A percentile compares a stretch with the other conserved stretches of the same genome.
These are phyloP conservation scores for Cercocebus atys DNA, from an alignment of 2,113 vertebrate genomes.

Conservation along the genomic window DNA sequence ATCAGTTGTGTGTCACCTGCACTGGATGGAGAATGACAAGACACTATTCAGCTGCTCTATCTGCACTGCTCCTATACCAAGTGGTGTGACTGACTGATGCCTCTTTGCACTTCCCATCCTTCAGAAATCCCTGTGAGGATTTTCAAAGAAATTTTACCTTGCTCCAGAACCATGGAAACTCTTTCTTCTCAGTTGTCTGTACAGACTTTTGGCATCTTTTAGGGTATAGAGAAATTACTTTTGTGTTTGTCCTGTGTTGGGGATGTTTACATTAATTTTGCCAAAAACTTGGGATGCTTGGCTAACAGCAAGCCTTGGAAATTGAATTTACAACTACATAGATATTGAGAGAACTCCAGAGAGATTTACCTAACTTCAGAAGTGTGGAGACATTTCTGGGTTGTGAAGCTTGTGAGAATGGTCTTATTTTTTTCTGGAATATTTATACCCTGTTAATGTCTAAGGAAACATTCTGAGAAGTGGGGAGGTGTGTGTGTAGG, in stretches of 20 bases:
- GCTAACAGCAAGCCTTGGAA: background rate
- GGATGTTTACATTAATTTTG: background rate
- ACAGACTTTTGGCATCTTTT: background rate
- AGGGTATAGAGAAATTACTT: background rate
- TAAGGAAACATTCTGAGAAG: background rate
- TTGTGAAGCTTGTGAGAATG: background rate
- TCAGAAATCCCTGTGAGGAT: background rate
- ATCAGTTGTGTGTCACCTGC: fast-evolving
- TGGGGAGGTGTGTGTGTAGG: background rate
- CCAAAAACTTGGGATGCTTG: background rate
- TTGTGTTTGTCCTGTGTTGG: background rate
- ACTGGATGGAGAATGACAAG: too few relatives aligned
- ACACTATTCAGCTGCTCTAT: fast-evolving
- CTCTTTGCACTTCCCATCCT: background rate
- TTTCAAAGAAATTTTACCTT: background rate
- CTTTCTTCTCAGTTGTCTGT: background rate
- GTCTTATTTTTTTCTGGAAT: background rate
- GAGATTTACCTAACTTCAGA: background rate
- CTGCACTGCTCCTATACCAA: background rate
- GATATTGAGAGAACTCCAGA: background rate
- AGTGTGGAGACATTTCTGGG: background rate
- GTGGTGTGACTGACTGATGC: background rate
- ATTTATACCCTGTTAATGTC: background rate
- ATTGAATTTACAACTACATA: background rate
- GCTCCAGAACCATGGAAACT: background rate